A percentile compares a stretch with the other conserved stretches of the same genome.
phyloP scores from a whole-genome alignment of 2,797 vertebrate genomes.

The Artibeus jamaicensis region DNA sequence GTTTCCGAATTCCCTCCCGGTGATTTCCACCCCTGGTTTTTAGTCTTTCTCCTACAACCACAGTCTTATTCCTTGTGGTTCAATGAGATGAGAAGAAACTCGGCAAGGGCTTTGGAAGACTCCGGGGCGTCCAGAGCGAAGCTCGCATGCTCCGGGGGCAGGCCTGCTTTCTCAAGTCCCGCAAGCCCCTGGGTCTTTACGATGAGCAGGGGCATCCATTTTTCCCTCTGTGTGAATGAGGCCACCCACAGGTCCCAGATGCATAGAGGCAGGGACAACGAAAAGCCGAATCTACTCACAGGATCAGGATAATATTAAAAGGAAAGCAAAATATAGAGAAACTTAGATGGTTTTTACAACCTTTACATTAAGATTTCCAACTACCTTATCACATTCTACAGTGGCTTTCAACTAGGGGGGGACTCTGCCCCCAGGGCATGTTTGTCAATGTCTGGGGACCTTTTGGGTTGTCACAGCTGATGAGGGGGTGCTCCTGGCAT shows the following conservation, averaged over 20 bases:
- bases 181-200: neutral
- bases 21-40: neutral
- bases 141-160: too few species aligned
- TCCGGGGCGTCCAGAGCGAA: neutral
- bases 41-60: neutral
- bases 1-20: neutral
- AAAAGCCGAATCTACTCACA: neutral
- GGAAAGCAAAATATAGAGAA: conserved; percentile 16
- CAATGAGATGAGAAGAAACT: neutral
- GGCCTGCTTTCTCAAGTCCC: neutral
- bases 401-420: neutral
- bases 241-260: neutral
- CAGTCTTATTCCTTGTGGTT: neutral
- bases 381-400: neutral
- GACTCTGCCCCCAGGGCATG: neutral
- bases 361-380: conserved; percentile 44
- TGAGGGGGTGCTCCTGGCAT: neutral
- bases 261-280: neutral
- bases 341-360: neutral
- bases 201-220: neutral
- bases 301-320: neutral
- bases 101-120: neutral
- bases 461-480: neutral
- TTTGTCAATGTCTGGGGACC: neutral
- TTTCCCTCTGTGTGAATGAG: neutral